These are phyloP conservation scores for Nymphalis urticae DNA, from an alignment of 2,888 invertebrate species.

Conservation along the genomic window DNA sequence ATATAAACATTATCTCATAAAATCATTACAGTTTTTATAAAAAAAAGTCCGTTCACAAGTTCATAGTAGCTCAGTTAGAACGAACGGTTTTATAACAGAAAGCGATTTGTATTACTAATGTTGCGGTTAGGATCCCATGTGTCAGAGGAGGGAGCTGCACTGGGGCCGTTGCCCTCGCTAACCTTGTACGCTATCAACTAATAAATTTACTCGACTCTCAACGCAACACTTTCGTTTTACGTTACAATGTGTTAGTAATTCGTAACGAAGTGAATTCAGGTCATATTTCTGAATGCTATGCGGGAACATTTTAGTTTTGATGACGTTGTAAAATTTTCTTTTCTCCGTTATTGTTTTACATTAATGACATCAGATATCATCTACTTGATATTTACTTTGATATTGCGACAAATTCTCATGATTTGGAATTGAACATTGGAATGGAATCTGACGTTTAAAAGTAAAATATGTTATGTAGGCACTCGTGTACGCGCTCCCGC, in stretches of 20 bases:
- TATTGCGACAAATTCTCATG: too few species aligned
- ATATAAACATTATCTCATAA: too few species aligned
- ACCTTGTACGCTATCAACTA: conserved; percentile 57
- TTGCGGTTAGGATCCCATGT: conserved; percentile 45
- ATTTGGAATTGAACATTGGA: too few species aligned
- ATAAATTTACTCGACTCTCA: conserved; percentile 33
- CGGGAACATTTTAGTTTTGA: conserved; percentile 2
- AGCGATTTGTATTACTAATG: conserved; percentile 36
- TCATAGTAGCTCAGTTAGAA: not conserved
- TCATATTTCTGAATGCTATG: conserved; percentile 18
- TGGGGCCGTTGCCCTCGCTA: conserved; percentile 60
- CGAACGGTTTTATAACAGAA: conserved; percentile 13
- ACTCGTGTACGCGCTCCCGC: too few species aligned
- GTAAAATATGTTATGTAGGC: too few species aligned
- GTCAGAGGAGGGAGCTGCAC: conserved; percentile 43
- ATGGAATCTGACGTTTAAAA: too few species aligned
- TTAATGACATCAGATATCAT: too few species aligned
- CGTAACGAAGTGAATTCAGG: conserved; percentile 17
- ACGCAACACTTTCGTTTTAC: conserved; percentile 37
- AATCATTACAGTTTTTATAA: not conserved
- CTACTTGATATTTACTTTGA: conserved; percentile 1
- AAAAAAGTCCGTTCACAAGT: not conserved
- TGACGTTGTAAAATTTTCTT: not conserved
- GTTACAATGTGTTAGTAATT: conserved; percentile 12
- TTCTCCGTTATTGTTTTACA: too few species aligned